Evolutionary conservation across 2,113 vertebrate genomes (phyloP), one percentile per base, ranked within the genome.

Genomic region (Anser brachyrhynchus): DNA sequence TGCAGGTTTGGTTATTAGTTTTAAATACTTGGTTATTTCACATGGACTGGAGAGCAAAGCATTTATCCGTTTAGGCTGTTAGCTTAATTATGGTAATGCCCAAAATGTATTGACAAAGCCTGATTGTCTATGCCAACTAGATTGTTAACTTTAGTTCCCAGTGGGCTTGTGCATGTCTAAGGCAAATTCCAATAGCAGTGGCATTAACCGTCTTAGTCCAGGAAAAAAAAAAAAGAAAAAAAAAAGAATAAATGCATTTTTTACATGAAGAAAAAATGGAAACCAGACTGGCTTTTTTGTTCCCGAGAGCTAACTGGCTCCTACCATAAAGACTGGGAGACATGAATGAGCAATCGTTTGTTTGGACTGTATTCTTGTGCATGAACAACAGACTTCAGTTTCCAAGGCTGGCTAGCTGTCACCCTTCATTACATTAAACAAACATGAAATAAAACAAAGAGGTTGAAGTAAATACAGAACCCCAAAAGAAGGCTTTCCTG

Each of bases 21-120:
- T 84, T 81, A 91, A 85, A 91, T 62, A 67, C 26, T 80, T 93
- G 57, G 9, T 64, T 76, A 87, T 84, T 70, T 84, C 91, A 84
- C 0, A 0, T 35, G 43, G 70, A 3, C 23, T 84, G 62, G 59
- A 87, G 62, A 92, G 85, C 35, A 83, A 49, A 73, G 66, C 29
- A 35, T 67, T 95, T 85, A 91, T 67, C 43, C 73, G 92, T 92
- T 86, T 67, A 71, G 70, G 37, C 87, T 89, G 54, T 35, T 64
- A 9, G 49, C 55, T 91, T 77, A 90, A 75, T 91, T 82, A 49
- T 1, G 57, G 10, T 72, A 41, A 55, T 69, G 31, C 67, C 25
- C 72, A 84, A 87, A 92, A 78, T 26, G 5, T 66, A 66, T 84
- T 65, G 70, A 73, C 77, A 89, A 94, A 91, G 37, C 57, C 61